Conservation (phyloP, 2,888 invertebrate genomes). For the Petrolisthes cinctipes region DNA sequence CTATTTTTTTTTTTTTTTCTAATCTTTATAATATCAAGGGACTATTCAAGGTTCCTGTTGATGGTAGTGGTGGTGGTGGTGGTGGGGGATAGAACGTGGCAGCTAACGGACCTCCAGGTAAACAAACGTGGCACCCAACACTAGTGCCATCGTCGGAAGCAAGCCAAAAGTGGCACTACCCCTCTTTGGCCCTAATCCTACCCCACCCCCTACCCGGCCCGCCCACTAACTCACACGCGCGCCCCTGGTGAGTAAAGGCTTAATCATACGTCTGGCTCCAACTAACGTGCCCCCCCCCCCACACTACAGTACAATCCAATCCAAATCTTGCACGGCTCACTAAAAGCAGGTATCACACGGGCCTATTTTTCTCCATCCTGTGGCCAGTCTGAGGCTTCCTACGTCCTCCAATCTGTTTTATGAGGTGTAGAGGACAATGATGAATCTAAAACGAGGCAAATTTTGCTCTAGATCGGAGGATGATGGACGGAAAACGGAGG, state of each 20-base stretch:
- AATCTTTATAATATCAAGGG: too few species aligned
- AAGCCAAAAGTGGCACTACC: conserved; percentile 4
- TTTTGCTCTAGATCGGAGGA: too few species aligned
- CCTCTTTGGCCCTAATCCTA: background rate
- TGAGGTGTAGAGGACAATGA: too few species aligned
- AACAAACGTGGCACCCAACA: conserved; percentile 44
- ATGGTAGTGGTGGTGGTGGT: background rate
- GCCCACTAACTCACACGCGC: background rate
- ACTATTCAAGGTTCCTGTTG: too few species aligned
- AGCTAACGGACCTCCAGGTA: background rate
- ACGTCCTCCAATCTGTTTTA: too few species aligned
- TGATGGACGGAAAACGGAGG: too few species aligned
- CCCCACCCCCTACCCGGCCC: background rate
- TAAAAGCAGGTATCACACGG: background rate
- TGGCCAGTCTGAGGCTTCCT: too few species aligned
- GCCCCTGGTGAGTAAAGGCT: background rate
- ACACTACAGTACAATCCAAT: background rate
- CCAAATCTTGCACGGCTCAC: background rate
- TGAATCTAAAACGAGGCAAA: too few species aligned
- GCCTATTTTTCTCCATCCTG: background rate
- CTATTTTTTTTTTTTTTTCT: too few species aligned
- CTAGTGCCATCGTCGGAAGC: conserved; percentile 14
- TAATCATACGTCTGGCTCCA: background rate
- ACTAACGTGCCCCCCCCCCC: background rate
- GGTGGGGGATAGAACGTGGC: background rate